These are phyloP conservation scores for Pammene fasciana DNA, from an alignment of 2,888 invertebrate species.

Conservation along the genomic window DNA sequence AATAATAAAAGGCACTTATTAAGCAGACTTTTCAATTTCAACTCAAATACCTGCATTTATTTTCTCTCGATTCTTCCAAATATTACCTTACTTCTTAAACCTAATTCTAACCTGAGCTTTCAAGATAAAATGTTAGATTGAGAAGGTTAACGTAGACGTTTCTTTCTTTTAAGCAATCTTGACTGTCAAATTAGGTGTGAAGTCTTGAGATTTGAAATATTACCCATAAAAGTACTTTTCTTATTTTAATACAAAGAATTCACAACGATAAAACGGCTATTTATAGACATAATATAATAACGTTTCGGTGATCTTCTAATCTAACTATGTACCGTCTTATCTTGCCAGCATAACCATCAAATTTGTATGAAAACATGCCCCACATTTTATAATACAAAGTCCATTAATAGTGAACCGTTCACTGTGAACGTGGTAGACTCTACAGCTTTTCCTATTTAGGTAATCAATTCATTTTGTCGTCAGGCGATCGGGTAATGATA, in stretches of 20 bases:
- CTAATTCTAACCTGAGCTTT: constrained; percentile 10
- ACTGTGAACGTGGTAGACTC: no score
- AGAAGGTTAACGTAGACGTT: not conserved
- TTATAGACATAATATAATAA: no score
- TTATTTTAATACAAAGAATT: not conserved
- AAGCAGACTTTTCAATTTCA: constrained; percentile 4
- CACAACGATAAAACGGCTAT: no score
- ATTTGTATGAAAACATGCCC: no score
- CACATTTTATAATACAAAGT: no score
- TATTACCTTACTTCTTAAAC: constrained; percentile 8
- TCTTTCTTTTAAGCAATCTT: constrained; percentile 9
- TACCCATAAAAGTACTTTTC: not conserved
- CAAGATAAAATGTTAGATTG: not conserved
- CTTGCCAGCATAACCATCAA: no score
- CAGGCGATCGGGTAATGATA: no score
- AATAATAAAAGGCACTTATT: constrained; percentile 2
- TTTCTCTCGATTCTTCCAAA: constrained; percentile 4
- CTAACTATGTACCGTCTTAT: no score
- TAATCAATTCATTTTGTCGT: no score
- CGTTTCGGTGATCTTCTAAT: no score
- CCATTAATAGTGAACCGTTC: no score
- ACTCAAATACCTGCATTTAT: constrained; percentile 3
- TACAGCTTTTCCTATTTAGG: no score
- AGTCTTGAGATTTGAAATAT: not conserved
- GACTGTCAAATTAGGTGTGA: constrained; percentile 5